These are phyloP conservation scores for Aphaenogaster rudis DNA, from an alignment of 1,140 invertebrate genomes.

Conservation along the genomic window DNA sequence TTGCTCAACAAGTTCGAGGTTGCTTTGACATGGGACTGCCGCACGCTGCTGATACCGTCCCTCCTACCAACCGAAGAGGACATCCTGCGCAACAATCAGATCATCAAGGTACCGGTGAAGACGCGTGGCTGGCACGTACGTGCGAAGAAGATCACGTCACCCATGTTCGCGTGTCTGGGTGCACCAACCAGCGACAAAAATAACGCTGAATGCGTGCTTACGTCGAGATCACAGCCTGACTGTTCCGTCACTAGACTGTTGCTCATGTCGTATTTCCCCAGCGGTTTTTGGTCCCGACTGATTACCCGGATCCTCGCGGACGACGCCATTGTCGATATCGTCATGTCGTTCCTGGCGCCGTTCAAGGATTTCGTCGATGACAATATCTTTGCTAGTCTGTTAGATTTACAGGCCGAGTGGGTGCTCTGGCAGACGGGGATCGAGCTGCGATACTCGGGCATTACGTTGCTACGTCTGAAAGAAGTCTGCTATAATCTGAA, in stretches of 20 bases:
- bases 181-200: constrained; percentile 66
- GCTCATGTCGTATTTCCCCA: constrained; percentile 98
- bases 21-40: constrained; percentile 98
- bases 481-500: constrained; percentile 91
- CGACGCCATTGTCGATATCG: constrained; percentile 94
- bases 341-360: constrained; percentile 86
- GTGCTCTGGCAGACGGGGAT: constrained; percentile 98
- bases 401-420: constrained; percentile 95
- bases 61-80: constrained; percentile 95
- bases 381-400: constrained; percentile 88
- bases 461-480: constrained; percentile 93
- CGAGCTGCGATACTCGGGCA: constrained; percentile 93
- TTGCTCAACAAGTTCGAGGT: constrained; percentile 99
- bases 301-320: constrained; percentile 97
- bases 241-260: constrained; percentile 91
- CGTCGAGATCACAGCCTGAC: constrained; percentile 87
- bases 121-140: constrained; percentile 90
- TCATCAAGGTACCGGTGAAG: constrained; percentile 90
- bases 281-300: constrained; percentile 98
- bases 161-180: constrained; percentile 84
- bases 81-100: constrained; percentile 85
- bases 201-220: constrained; percentile 80
- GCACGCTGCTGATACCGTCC: constrained; percentile 96
- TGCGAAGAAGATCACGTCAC: constrained; percentile 88
- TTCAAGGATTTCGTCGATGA: constrained; percentile 88